A percentile compares a stretch with the other conserved stretches of the same genome.
Conservation (phyloP, 2,113 vertebrate genomes). For the Chamaea fasciata region DNA sequence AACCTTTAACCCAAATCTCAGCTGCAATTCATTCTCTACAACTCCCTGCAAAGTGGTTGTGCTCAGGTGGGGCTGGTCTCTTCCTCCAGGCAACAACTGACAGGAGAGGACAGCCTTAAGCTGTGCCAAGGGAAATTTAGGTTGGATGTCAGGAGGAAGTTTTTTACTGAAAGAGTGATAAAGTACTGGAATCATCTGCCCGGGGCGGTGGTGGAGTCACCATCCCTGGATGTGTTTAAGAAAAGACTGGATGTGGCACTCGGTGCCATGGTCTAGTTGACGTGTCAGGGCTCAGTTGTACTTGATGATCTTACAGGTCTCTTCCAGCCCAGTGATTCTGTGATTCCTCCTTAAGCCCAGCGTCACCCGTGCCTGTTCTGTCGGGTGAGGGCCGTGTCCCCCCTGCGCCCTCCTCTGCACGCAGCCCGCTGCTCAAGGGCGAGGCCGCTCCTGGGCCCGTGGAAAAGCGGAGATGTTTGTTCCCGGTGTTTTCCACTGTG, state of each 20-base stretch:
- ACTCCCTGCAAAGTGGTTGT: not conserved
- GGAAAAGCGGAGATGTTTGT: not conserved
- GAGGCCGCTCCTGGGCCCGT: fast-evolving
- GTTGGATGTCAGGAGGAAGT: not conserved
- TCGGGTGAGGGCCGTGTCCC: not conserved
- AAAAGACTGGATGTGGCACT: not conserved
- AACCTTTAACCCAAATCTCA: not conserved
- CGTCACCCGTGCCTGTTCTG: not conserved
- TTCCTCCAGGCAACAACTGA: not conserved
- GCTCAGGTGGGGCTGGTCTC: no score
- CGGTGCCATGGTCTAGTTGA: not conserved
- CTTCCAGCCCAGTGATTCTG: not conserved
- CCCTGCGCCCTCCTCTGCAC: not conserved
- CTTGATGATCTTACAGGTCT: not conserved
- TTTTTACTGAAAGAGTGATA: not conserved
- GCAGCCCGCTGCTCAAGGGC: fast-evolving
- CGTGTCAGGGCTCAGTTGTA: not conserved
- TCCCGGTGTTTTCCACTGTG: fast-evolving
- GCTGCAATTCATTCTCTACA: fast-evolving
- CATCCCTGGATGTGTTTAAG: not conserved
- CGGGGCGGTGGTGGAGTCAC: not conserved
- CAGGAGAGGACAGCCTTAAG: not conserved
- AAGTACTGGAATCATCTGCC: not conserved
- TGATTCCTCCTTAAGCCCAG: fast-evolving
- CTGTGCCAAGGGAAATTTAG: not conserved